Percentiles rank a stretch among this genome's conserved stretches.
Conservation (phyloP, 2,113 vertebrate species). For the Cathartes aura region DNA sequence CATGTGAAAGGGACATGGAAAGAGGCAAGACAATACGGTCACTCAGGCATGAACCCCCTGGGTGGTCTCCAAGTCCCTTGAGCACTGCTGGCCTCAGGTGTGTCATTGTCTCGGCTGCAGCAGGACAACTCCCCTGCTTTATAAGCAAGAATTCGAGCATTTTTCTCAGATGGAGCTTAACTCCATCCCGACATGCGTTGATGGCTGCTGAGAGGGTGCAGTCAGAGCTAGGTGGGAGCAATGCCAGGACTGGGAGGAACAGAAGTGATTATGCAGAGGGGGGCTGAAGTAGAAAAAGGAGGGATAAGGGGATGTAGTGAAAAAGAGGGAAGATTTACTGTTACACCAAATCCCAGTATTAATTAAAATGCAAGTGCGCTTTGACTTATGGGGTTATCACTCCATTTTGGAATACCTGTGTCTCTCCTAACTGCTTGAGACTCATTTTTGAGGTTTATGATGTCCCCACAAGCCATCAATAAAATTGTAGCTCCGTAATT, state of each 20-base stretch:
- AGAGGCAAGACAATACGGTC: not conserved
- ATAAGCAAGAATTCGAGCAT: not conserved
- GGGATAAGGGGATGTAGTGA: not conserved
- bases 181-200: fast-evolving
- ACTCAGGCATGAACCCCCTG: fast-evolving
- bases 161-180: not conserved
- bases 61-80: not conserved
- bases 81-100: not conserved
- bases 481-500: not conserved
- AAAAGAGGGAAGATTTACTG: not conserved
- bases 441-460: not conserved
- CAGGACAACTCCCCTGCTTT: not conserved
- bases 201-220: not conserved
- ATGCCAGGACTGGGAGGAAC: not conserved
- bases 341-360: not conserved
- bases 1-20: not conserved
- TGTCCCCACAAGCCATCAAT: not conserved
- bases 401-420: not conserved
- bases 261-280: not conserved
- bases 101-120: not conserved
- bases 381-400: not conserved
- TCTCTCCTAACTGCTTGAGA: not conserved
- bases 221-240: not conserved
- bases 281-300: not conserved
- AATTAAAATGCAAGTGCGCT: not conserved